These are phyloP conservation scores for Paradisaea rubra DNA, from an alignment of 2,113 vertebrate species.

Conservation along the genomic window DNA sequence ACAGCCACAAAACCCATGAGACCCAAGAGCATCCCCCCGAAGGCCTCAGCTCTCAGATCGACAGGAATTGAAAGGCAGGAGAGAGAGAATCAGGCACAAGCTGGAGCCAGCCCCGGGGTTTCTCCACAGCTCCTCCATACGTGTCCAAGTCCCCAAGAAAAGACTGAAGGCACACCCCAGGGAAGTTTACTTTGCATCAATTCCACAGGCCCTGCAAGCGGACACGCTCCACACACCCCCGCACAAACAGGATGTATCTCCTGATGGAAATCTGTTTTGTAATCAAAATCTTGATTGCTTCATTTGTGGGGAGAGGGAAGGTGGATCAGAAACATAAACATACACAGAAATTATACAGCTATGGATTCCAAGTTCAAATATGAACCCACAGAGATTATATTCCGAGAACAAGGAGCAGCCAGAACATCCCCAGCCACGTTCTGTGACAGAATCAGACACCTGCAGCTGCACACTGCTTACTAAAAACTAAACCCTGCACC, in stretches of 20 bases:
- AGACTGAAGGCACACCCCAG: background rate
- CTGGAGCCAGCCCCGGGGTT: background rate
- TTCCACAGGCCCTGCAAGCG: background rate
- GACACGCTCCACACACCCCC: background rate
- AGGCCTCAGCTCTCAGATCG: background rate
- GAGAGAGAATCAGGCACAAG: background rate
- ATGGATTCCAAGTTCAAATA: background rate
- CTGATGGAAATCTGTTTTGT: background rate
- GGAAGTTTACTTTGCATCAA: conserved; percentile 9
- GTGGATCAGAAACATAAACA: conserved; percentile 39
- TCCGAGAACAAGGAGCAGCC: background rate
- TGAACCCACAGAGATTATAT: background rate
- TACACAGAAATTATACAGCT: background rate
- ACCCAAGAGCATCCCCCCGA: background rate
- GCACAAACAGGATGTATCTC: background rate
- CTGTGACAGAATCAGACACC: background rate
- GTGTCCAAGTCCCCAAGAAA: background rate
- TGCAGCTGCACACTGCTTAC: background rate
- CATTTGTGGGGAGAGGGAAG: background rate
- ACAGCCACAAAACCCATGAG: background rate
- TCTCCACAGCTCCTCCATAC: background rate
- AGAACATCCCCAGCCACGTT: background rate
- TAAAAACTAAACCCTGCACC: background rate
- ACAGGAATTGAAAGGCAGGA: background rate
- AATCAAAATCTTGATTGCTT: conserved; percentile 15